Evolutionary conservation across 2,888 invertebrate species (phyloP).

Genomic region (Gymnosoma rotundatum): DNA sequence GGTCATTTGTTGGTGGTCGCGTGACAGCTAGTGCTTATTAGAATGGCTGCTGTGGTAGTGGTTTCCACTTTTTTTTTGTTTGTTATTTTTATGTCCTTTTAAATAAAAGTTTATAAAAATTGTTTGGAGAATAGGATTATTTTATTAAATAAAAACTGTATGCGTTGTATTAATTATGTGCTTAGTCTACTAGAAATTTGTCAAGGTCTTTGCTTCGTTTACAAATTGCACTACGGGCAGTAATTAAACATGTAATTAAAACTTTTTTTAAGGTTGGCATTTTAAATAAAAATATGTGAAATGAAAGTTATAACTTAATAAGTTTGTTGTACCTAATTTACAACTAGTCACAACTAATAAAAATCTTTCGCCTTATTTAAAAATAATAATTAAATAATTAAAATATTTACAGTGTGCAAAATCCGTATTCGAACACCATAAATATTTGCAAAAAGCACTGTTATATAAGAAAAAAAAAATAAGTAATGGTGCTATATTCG

Average conservation of each 20-base stretch:
- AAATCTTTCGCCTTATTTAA: too few relatives aligned
- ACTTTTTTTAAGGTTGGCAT: neutral
- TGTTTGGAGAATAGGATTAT: neutral
- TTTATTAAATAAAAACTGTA: neutral
- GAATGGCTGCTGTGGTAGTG: neutral
- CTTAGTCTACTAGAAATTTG: neutral
- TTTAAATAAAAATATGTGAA: too few relatives aligned
- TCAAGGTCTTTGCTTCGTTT: conserved; percentile 10
- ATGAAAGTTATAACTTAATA: too few relatives aligned
- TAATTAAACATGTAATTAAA: neutral
- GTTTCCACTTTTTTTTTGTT: neutral
- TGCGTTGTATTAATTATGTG: conserved; percentile 11
- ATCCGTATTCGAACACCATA: too few relatives aligned
- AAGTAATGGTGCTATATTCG: too few relatives aligned
- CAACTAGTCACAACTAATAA: too few relatives aligned
- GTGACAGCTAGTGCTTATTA: conserved; percentile 10
- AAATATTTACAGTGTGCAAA: too few relatives aligned
- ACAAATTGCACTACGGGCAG: neutral
- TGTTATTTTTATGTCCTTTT: neutral
- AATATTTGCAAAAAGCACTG: too few relatives aligned
- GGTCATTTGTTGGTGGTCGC: conserved; percentile 12
- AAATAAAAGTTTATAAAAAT: neutral
- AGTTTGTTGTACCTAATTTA: too few relatives aligned
- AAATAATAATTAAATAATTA: too few relatives aligned
- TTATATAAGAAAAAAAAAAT: too few relatives aligned